Percentiles rank a stretch among this genome's conserved stretches.
phyloP scores from a whole-genome alignment of 2,888 invertebrate genomes.

The Ormia ochracea region DNA sequence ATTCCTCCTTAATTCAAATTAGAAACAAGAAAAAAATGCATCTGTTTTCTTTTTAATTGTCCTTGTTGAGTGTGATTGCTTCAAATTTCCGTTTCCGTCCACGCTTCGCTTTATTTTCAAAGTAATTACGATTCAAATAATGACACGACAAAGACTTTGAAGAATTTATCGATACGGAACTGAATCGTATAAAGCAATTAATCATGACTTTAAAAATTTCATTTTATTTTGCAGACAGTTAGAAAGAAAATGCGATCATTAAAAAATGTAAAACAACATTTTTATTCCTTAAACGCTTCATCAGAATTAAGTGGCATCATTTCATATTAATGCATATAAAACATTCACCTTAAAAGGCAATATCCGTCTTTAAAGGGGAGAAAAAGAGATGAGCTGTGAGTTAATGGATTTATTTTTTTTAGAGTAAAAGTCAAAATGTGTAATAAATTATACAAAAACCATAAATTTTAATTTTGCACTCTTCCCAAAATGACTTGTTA shows the following conservation, averaged over 20 bases:
- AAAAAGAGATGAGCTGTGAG: slow-evolving; percentile 41
- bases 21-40: neutral
- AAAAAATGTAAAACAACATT: neutral
- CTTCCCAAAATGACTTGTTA: slow-evolving; percentile 52
- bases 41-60: slow-evolving; percentile 8
- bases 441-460: slow-evolving; percentile 50
- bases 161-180: neutral
- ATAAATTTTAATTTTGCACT: slow-evolving; percentile 52
- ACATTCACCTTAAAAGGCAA: slow-evolving; percentile 19
- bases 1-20: too few species aligned
- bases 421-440: slow-evolving; percentile 48
- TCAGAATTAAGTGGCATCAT: slow-evolving; percentile 12
- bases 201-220: neutral
- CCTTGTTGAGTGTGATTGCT: slow-evolving; percentile 1
- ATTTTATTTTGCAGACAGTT: neutral
- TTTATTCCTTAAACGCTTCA: neutral
- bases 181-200: neutral
- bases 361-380: neutral
- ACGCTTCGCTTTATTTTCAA: neutral
- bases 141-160: neutral
- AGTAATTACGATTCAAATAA: neutral
- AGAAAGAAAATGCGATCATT: neutral
- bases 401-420: slow-evolving; percentile 54
- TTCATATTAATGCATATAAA: slow-evolving; percentile 16
- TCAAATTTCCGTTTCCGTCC: neutral